Conservation (phyloP, 1,140 invertebrate genomes). For the Spodoptera frugiperda region DNA sequence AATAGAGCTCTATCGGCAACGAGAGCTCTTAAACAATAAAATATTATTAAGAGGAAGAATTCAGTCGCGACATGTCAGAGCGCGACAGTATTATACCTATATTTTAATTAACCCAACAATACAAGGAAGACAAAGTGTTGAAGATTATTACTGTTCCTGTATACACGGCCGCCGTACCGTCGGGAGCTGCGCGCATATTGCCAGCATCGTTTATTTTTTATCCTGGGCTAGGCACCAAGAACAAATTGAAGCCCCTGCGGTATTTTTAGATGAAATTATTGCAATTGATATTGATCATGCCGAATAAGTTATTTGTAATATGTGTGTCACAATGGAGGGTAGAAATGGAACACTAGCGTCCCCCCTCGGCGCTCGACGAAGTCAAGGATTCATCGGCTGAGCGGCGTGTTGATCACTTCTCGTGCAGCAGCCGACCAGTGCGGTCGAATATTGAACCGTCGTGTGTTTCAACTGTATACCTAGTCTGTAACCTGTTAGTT, state of each 20-base stretch:
- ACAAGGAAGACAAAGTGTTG: slow-evolving; percentile 24
- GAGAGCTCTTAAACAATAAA: neutral
- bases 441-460: no score
- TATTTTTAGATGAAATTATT: neutral
- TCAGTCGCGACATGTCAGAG: neutral
- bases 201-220: slow-evolving; percentile 37
- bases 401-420: no score
- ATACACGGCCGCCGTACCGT: slow-evolving; percentile 48
- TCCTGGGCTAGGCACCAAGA: slow-evolving; percentile 51
- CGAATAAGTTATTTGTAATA: slow-evolving; percentile 1
- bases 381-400: no score
- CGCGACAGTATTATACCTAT: neutral
- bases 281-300: neutral
- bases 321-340: no score
- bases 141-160: slow-evolving; percentile 29
- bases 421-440: no score
- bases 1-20: neutral
- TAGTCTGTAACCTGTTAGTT: no score
- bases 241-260: neutral
- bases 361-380: no score
- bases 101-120: slow-evolving; percentile 12
- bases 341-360: no score
- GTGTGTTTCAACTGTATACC: no score
- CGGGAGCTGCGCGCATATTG: slow-evolving; percentile 47
- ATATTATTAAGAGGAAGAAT: neutral